phyloP scores from a whole-genome alignment of 2,113 vertebrate species.

The Misgurnus anguillicaudatus region DNA sequence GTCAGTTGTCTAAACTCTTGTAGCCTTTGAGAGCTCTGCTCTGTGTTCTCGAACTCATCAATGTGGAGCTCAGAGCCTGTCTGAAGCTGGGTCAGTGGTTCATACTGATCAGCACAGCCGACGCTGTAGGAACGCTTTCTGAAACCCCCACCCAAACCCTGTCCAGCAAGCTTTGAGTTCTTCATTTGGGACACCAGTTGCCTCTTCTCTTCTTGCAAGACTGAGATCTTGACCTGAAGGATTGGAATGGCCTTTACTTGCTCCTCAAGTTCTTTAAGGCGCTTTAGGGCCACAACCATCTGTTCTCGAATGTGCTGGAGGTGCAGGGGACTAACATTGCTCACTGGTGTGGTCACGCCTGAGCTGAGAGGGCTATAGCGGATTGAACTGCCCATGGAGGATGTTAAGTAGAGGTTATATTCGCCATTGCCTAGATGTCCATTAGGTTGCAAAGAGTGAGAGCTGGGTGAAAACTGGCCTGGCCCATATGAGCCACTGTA shows the following conservation, averaged over 20 bases:
- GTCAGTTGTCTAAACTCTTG: constrained; percentile 91
- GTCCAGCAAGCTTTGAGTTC: constrained; percentile 73
- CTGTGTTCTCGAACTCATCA: constrained; percentile 79
- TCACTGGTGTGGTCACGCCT: constrained; percentile 89
- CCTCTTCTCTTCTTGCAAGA: constrained; percentile 94
- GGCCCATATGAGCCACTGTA: constrained; percentile 81
- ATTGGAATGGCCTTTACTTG: constrained; percentile 94
- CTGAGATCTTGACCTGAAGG: constrained; percentile 95
- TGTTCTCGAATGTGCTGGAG: constrained; percentile 96
- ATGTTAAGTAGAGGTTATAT: constrained; percentile 75
- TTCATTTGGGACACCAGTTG: constrained; percentile 87
- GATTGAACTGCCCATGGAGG: constrained; percentile 89
- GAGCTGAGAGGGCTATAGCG: constrained; percentile 95
- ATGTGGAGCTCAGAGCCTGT: constrained; percentile 86
- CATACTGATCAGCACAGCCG: constrained; percentile 88
- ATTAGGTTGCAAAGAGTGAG: constrained; percentile 79
- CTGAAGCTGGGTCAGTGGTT: constrained; percentile 72
- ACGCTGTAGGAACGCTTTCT: constrained; percentile 93
- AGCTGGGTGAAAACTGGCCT: constrained; percentile 69
- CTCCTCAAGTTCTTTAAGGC: constrained; percentile 92
- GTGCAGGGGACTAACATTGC: constrained; percentile 90
- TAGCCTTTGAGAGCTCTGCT: constrained; percentile 83
- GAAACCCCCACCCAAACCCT: constrained; percentile 70
- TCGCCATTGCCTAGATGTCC: constrained; percentile 84
- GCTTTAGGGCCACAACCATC: constrained; percentile 92